Percentiles rank a stretch among this genome's conserved stretches.
Conservation (phyloP, 1,140 invertebrate species). For the Choristoneura fumiferana region DNA sequence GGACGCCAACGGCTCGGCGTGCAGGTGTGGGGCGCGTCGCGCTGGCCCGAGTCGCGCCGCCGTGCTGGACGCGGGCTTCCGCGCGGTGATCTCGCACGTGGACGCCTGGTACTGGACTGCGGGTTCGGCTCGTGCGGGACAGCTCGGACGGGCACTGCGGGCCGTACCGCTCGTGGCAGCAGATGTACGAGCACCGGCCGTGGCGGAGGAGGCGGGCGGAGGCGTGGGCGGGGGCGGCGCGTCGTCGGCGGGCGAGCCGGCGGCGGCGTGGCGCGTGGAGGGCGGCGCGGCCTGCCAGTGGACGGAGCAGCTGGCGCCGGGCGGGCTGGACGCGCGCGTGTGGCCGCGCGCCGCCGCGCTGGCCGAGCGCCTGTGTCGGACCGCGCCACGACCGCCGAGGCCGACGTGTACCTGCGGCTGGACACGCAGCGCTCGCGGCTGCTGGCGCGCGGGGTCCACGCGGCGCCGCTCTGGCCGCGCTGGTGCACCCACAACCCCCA, state of each 20-base stretch:
- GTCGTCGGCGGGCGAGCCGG: slow-evolving; percentile 83
- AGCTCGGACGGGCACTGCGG: slow-evolving; percentile 84
- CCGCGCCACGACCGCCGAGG: slow-evolving; percentile 54
- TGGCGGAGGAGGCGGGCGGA: slow-evolving; percentile 77
- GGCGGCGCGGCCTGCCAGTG: slow-evolving; percentile 87
- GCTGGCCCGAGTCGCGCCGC: slow-evolving; percentile 87
- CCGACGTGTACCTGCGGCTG: slow-evolving; percentile 83
- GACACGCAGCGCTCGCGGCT: slow-evolving; percentile 83
- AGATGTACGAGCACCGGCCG: slow-evolving; percentile 88
- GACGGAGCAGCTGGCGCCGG: slow-evolving; percentile 83
- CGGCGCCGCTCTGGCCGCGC: slow-evolving; percentile 85
- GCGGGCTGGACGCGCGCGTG: slow-evolving; percentile 81
- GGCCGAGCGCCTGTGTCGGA: slow-evolving; percentile 82
- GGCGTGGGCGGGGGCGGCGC: slow-evolving; percentile 62
- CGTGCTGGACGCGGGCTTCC: slow-evolving; percentile 85
- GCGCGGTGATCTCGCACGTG: slow-evolving; percentile 89
- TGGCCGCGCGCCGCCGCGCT: slow-evolving; percentile 86
- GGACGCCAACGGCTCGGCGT: slow-evolving; percentile 78
- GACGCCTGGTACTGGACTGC: slow-evolving; percentile 93
- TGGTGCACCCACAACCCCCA: slow-evolving; percentile 88
- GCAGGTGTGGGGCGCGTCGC: slow-evolving; percentile 88
- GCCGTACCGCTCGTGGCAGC: slow-evolving; percentile 90
- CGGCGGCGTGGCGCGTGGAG: slow-evolving; percentile 85
- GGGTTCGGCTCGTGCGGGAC: slow-evolving; percentile 89
- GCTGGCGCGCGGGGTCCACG: slow-evolving; percentile 80